Conservation (phyloP, 2,797 vertebrate genomes). For the Hydrolagus colliei region DNA sequence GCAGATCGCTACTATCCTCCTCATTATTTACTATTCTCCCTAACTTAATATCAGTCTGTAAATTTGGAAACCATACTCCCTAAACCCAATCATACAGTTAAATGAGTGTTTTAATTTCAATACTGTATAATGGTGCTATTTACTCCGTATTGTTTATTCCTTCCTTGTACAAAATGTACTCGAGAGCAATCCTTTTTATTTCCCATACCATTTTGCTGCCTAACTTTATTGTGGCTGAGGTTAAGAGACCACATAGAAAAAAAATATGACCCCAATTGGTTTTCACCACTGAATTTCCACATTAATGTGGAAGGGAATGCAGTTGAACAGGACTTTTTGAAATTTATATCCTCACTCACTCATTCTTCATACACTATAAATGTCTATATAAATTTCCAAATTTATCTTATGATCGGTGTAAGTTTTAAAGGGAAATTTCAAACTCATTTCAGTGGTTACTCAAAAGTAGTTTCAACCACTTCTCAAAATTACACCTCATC, state of each 20-base stretch:
- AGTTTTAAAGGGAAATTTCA: constrained; percentile 9
- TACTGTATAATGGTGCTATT: no score
- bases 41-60: no score
- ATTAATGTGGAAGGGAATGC: no score
- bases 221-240: not conserved
- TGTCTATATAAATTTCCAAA: not conserved
- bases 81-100: no score
- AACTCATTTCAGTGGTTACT: not conserved
- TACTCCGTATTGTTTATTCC: no score
- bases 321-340: not conserved
- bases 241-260: not conserved
- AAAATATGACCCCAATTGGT: not conserved
- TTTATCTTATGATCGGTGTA: not conserved
- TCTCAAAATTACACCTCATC: not conserved
- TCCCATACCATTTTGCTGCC: not conserved
- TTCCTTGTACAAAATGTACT: no score
- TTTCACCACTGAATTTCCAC: not conserved
- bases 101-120: no score
- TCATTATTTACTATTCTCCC: no score
- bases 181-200: no score
- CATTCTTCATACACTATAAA: not conserved
- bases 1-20: no score
- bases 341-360: not conserved
- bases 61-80: no score
- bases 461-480: not conserved